These are phyloP conservation scores for Acipenser transmontanus DNA, from an alignment of 2,797 vertebrate genomes.

Conservation along the genomic window DNA sequence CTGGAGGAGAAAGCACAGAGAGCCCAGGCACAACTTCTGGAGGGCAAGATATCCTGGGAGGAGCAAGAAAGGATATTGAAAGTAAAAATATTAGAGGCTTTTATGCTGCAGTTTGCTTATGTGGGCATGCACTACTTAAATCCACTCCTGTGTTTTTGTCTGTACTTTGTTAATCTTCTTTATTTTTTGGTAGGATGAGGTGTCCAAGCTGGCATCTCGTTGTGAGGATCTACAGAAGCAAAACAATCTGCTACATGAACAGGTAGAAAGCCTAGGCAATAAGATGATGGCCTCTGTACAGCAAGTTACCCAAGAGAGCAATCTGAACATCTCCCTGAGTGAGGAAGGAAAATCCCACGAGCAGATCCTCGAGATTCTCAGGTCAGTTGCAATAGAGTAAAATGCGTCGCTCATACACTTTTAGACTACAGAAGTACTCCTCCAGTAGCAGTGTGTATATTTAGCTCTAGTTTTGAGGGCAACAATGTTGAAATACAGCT, in stretches of 20 bases:
- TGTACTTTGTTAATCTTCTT: no score
- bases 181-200: conserved; percentile 69
- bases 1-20: conserved; percentile 76
- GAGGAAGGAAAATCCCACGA: conserved; percentile 94
- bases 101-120: not conserved
- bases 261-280: conserved; percentile 83
- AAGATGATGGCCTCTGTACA: conserved; percentile 79
- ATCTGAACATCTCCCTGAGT: conserved; percentile 70
- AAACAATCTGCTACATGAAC: conserved; percentile 83
- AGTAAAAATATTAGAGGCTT: conserved; percentile 46
- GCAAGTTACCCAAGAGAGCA: conserved; percentile 51
- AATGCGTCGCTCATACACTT: no score
- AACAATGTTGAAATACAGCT: no score
- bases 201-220: conserved; percentile 67
- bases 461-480: no score
- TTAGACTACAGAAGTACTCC: no score
- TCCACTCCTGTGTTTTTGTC: no score
- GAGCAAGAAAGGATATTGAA: conserved; percentile 87
- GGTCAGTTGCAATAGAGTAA: conserved; percentile 45
- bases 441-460: no score
- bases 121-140: not conserved
- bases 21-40: conserved; percentile 72
- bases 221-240: conserved; percentile 82
- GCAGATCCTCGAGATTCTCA: conserved; percentile 90
- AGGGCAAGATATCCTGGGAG: conserved; percentile 82